Evolutionary conservation across 92 coral and sea anemone genomes (phyloP).

Genomic region (Palythoa grandiflora): DNA sequence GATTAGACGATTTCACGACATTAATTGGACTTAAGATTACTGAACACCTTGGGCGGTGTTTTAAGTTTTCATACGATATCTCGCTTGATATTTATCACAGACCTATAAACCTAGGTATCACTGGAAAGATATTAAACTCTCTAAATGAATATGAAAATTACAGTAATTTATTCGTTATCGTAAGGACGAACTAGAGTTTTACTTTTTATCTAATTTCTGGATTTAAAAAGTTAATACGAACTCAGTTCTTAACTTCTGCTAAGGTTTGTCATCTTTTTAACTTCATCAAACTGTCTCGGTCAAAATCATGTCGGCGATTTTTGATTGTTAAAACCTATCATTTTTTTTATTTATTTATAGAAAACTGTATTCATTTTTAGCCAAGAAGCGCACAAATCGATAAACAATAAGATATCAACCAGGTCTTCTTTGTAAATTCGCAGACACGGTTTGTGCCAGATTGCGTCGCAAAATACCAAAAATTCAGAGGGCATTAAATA

Average conservation of each 20-base stretch:
- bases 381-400: conserved; percentile 19
- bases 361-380: conserved; percentile 9
- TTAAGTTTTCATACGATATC: too few species aligned
- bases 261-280: not conserved
- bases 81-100: too few species aligned
- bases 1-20: too few species aligned
- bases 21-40: too few species aligned
- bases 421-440: conserved; percentile 26
- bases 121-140: too few species aligned
- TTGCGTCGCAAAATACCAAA: conserved; percentile 11
- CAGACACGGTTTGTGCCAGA: conserved; percentile 28
- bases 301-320: conserved; percentile 18
- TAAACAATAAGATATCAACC: conserved; percentile 15
- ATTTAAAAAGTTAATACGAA: not conserved
- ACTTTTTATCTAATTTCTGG: not conserved
- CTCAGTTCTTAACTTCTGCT: not conserved
- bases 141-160: conserved; percentile 10
- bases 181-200: conserved; percentile 15
- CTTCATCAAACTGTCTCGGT: not conserved
- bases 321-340: conserved; percentile 13
- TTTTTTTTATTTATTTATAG: conserved; percentile 17
- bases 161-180: conserved; percentile 6
- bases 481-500: not conserved
- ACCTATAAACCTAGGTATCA: too few species aligned
- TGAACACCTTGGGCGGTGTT: too few species aligned